These are phyloP conservation scores for Cyclura pinguis DNA, from an alignment of 2,797 vertebrate genomes.

Conservation along the genomic window DNA sequence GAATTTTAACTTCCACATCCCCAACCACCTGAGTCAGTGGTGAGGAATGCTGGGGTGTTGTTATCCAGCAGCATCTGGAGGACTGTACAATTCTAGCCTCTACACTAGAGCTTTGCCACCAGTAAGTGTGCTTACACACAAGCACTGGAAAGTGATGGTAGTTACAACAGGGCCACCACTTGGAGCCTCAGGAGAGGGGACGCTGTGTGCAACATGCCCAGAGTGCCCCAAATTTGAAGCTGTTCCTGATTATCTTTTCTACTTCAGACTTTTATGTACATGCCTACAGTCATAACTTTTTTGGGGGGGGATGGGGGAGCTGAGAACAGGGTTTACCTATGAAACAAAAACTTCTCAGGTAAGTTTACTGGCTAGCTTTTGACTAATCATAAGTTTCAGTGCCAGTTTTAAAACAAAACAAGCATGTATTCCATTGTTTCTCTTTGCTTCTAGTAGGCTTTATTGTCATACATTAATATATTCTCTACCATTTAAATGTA, in stretches of 20 bases:
- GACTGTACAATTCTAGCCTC: too few relatives aligned
- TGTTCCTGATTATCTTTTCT: not conserved
- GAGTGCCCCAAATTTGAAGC: not conserved
- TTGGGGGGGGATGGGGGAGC: conserved; percentile 17
- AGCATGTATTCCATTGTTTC: not conserved
- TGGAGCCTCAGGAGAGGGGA: not conserved
- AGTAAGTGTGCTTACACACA: not conserved
- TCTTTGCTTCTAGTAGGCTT: not conserved
- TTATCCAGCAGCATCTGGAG: too few relatives aligned
- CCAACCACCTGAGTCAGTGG: too few relatives aligned
- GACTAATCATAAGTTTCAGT: not conserved
- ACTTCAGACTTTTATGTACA: not conserved
- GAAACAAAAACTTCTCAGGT: not conserved
- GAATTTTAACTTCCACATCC: too few relatives aligned
- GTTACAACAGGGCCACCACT: not conserved
- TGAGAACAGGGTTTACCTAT: not conserved
- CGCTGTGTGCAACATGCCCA: not conserved
- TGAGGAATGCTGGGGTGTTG: too few relatives aligned
- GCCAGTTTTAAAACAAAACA: not conserved
- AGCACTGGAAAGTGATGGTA: not conserved
- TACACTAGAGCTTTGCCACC: too few relatives aligned
- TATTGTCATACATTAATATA: not conserved
- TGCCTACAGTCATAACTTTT: not conserved
- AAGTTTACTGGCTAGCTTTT: not conserved
- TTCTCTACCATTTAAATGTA: not conserved